Base-by-base conservation (phyloP, 2,888 invertebrate genomes). In the Acholoe squamosa region DNA sequence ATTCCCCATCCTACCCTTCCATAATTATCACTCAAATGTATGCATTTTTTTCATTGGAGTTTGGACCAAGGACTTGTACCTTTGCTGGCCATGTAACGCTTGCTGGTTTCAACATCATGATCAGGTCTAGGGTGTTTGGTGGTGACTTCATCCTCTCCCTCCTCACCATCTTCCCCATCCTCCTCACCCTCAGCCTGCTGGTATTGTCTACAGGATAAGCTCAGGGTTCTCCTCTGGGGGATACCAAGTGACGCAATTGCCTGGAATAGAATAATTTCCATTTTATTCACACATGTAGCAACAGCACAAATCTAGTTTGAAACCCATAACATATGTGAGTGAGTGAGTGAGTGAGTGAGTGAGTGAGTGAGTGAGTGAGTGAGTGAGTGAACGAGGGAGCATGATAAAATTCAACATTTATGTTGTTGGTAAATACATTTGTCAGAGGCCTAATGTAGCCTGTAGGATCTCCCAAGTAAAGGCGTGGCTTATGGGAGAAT, bases 91-190 rank as follows among this genome's bases (percentile, higher is more conserved):
- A 86, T 86, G 33, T 86, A 86, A 14, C 86, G 86, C 33, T 54
- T 86, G 86, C 86, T 86, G 0, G 86, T 86, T 54, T 86, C 86
- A 0, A 86, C 86, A 54, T 86, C 86, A 28, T 86, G 86, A 28
- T 52, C 86, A 54, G 86, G 54, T n/a, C 86, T 22, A 7, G 19
- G 16, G 1, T 25, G 52, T 0, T 52, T 25, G 0, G 3, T 19
- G 19, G 86, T 56, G 5, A 31, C 86, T 14, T 5, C 31, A 52
- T 86, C 86, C 25, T 86, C 86, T 1, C 22, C n/a, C 56, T 86
- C 86, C 7, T n/a, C 84, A 14, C 14, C 43, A 5, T 34, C 51
- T 34, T 84, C 84, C n/a, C n/a, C n/a, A 34, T 84, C 52, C 43
- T 43, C 5, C 10, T 84, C 43, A 10, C 14, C n/a, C 19, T 33